Percentiles rank a stretch among this genome's conserved stretches.
phyloP scores from a whole-genome alignment of 2,797 vertebrate species.

The Sebastolobus altivelis region DNA sequence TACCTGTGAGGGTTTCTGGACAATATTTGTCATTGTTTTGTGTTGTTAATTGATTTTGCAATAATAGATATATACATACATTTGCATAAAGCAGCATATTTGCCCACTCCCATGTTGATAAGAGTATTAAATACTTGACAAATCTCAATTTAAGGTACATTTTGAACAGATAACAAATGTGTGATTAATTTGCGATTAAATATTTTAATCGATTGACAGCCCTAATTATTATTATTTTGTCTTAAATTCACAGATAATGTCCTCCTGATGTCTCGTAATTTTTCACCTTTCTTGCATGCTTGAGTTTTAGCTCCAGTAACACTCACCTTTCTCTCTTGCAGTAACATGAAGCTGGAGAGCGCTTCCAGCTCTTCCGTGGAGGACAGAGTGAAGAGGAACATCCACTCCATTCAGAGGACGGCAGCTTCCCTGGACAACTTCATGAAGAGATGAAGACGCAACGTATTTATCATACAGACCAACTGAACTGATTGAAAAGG shows the following conservation, averaged over 20 bases:
- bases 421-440: slow-evolving; percentile 92
- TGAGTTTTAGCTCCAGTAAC: slow-evolving; percentile 2
- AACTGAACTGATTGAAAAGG: slow-evolving; percentile 2
- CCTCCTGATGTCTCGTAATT: not conserved
- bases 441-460: slow-evolving; percentile 88
- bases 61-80: too few relatives aligned
- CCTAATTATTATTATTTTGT: not conserved
- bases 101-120: too few relatives aligned
- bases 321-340: slow-evolving; percentile 66
- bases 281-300: not conserved
- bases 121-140: too few relatives aligned
- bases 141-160: too few relatives aligned
- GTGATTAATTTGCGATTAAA: too few relatives aligned
- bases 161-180: too few relatives aligned
- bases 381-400: slow-evolving; percentile 95
- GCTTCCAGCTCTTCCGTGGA: slow-evolving; percentile 91
- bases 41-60: too few relatives aligned
- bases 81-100: too few relatives aligned
- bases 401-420: slow-evolving; percentile 96
- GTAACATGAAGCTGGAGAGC: slow-evolving; percentile 94
- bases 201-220: too few relatives aligned
- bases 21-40: too few relatives aligned
- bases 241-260: not conserved
- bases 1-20: too few relatives aligned
- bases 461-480: not conserved